Evolutionary conservation across 2,113 vertebrate genomes (phyloP).

Genomic region (Rhynchopsitta pachyrhyncha): DNA sequence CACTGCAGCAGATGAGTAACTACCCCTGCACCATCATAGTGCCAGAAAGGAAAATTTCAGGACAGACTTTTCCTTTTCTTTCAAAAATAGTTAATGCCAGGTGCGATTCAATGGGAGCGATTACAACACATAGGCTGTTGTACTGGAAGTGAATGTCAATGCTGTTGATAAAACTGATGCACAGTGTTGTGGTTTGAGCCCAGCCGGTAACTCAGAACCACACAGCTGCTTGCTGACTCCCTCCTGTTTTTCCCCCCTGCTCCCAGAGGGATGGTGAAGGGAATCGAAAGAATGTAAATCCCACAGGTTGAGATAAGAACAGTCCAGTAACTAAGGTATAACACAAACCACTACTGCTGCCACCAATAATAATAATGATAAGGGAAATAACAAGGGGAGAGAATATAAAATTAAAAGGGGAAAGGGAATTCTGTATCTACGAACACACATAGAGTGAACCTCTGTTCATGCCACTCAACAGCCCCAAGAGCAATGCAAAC

Average conservation of each 20-base stretch:
- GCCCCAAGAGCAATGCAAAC: fast-evolving
- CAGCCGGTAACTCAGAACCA: neutral
- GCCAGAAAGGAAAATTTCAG: neutral
- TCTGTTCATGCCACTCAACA: too few species aligned
- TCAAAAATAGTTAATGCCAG: neutral
- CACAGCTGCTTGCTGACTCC: neutral
- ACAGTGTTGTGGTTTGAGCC: neutral
- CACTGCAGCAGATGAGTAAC: too few species aligned
- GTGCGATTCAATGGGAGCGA: neutral
- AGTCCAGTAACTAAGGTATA: neutral
- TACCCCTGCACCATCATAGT: neutral
- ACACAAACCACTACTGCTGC: neutral
- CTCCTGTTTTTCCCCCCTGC: neutral
- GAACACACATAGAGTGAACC: fast-evolving
- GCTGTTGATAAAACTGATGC: too few species aligned
- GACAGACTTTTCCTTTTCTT: neutral
- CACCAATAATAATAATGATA: neutral
- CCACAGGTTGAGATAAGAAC: neutral
- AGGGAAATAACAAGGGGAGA: neutral
- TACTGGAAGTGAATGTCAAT: too few species aligned
- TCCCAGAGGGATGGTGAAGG: neutral
- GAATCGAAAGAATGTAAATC: neutral
- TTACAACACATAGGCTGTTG: neutral
- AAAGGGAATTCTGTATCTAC: neutral
- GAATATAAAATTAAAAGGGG: neutral